These are phyloP conservation scores for Colossoma macropomum DNA, from an alignment of 2,113 vertebrate species.

Conservation along the genomic window DNA sequence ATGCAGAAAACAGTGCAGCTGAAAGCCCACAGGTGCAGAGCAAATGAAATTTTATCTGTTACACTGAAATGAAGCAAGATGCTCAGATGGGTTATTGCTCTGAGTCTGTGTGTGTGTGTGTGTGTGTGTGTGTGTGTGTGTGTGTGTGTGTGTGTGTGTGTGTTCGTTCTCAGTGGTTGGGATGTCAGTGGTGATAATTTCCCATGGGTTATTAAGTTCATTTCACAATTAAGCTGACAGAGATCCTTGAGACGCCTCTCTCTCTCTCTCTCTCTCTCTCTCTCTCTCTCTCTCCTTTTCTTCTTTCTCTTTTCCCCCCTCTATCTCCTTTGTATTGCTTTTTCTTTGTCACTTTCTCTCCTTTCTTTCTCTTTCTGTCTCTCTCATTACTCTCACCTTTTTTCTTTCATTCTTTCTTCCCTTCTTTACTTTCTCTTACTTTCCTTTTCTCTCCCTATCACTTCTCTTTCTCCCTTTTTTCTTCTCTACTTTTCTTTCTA, in stretches of 20 bases:
- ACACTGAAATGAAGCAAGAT: slow-evolving; percentile 40
- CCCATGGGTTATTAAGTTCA: slow-evolving; percentile 47
- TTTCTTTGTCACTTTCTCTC: neutral
- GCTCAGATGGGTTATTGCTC: slow-evolving; percentile 37
- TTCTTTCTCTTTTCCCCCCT: neutral
- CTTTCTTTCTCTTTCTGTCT: neutral
- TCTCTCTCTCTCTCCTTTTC: neutral
- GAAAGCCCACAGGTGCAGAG: slow-evolving; percentile 14
- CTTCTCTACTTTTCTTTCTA: neutral
- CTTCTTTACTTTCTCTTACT: neutral
- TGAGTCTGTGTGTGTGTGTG: slow-evolving; percentile 51
- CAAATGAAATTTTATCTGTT: slow-evolving; percentile 44
- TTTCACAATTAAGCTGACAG: slow-evolving; percentile 41
- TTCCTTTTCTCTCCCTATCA: neutral
- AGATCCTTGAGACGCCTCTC: slow-evolving; percentile 25
- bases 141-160: slow-evolving; percentile 18
- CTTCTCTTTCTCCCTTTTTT: neutral
- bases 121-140: slow-evolving; percentile 49
- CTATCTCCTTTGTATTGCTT: neutral
- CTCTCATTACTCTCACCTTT: neutral
- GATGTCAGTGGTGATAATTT: slow-evolving; percentile 44
- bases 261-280: slow-evolving; percentile 3
- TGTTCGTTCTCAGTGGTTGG: slow-evolving; percentile 23
- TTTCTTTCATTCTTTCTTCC: neutral
- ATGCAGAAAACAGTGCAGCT: slow-evolving; percentile 6